Base-by-base conservation (phyloP, 1,140 invertebrate species). In the Heterodera carotae region DNA sequence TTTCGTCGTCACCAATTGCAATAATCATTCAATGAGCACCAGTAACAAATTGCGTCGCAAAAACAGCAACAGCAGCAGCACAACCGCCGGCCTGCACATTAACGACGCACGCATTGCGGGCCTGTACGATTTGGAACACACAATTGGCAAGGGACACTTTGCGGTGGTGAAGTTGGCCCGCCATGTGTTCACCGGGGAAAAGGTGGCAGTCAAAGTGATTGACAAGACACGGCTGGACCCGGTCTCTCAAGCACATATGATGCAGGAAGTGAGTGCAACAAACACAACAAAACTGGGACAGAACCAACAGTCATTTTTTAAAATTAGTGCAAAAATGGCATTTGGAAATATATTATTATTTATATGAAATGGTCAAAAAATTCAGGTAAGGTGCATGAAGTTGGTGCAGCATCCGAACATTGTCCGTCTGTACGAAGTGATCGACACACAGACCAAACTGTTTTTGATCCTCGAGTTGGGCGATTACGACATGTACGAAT, bases 151-250 rank as follows among this genome's bases (percentile, higher is more conserved):
- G 71, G 85, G 80, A 31, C 84, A 99, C 90, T 99, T 98, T 91
- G 97, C 97, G 75, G 95, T 99, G 68, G 97, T 99, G 29, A 99
- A 99, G 91, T 90, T 97, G 78, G 97, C 97, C 12, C 91, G 94
- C 80, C 97, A 99, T 91, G 96, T 99, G 60, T 98, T 99, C 89
- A 99, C 97, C 59, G 96, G 96, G n/a, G 95, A 97, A 90, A 96
- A 96, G 89, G 97, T 99, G n/a, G 90, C 90, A 15, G 89, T 90
- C 8, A 90, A 91, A 89, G 91, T 99, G 68, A 99, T 99, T 85
- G 97, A 99, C 89, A 99, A 99, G 89, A 94, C 92, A 73, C 97
- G 97, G 89, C 90, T 99, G 83, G 97, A 99, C 89, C 93, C 96
- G 84, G 92, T 96, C 12, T 97, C 95, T n/a, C 92, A 93, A 84